Base-by-base conservation (phyloP, 2,888 invertebrate genomes). In the Eutolmus rufibarbis region DNA sequence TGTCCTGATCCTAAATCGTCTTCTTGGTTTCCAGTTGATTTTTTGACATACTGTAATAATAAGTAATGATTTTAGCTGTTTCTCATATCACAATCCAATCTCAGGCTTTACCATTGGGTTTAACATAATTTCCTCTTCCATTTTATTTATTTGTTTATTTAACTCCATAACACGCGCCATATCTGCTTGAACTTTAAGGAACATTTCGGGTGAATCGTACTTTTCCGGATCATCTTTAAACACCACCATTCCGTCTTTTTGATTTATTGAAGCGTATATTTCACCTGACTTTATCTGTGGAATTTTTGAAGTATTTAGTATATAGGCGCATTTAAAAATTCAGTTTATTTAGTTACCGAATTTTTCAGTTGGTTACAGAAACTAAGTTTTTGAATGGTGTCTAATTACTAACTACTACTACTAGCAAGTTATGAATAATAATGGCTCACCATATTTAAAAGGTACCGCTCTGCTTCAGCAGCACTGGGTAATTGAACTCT, bases 221-320 rank as follows among this genome's bases (percentile, higher is more conserved):
- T 98, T 98, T 92, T 98, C 98, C 12, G 98, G 98, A 92, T 97
- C 97, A 91, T 99, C 98, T 90, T 97, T 95, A 92, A 99, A 99
- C 86, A 98, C 95, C 19, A 99, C 98, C 98, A 99, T 99, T 16
- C 99, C 98, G 93, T 99, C 98, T 92, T 97, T 97, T 93, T 98
- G 98, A 93, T 98, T 98, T 89, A 99, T 98, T 90, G 97, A 97
- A 37, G 99, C 99, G 93, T 96, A 98, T 90, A 99, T 99, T 94
- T 98, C 98, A 86, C 97, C 97, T 92, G 98, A 98, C 93, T 98
- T 98, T 91, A 99, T 99, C 98, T 98, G 90, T 46, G 90, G 28
- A n/a, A 19, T n/a, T 76, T 3, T 46, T 46, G 1, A 46, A 46
- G 43, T 46, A 46, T 46, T 46, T 46, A 46, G 3, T 46, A 46